Percentiles rank a stretch among this genome's conserved stretches.
Conservation (phyloP, 2,797 vertebrate species). For the Vultur gryphus region DNA sequence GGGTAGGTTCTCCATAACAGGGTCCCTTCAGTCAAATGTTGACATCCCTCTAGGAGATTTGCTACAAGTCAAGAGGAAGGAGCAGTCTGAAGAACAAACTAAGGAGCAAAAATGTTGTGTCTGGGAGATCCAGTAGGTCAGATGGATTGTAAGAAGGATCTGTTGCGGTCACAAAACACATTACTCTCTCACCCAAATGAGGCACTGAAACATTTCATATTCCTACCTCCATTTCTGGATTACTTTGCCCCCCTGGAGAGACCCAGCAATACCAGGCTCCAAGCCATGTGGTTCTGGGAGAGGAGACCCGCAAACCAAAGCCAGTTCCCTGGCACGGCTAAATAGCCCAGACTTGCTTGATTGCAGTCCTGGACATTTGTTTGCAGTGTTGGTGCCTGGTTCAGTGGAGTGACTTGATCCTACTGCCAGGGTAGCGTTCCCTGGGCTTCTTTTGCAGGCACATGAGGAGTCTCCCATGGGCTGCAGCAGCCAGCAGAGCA, state of each 20-base stretch:
- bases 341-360: neutral
- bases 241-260: neutral
- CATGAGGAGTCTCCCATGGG: accelerated
- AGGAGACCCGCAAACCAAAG: neutral
- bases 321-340: accelerated
- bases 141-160: neutral
- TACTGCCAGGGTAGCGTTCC: accelerated
- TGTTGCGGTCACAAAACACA: neutral
- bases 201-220: neutral
- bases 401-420: neutral
- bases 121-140: neutral
- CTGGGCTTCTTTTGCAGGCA: neutral
- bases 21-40: neutral
- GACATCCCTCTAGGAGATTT: neutral
- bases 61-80: neutral
- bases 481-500: neutral
- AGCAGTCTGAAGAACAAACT: neutral
- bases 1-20: neutral
- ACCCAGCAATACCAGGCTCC: neutral
- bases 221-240: neutral
- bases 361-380: neutral
- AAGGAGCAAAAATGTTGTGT: neutral
- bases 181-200: neutral
- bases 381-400: neutral
- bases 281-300: neutral